Percentiles rank a stretch among this genome's conserved stretches.
Evolutionary conservation across 2,113 vertebrate species (phyloP).

Genomic region (Chunga burmeisteri): DNA sequence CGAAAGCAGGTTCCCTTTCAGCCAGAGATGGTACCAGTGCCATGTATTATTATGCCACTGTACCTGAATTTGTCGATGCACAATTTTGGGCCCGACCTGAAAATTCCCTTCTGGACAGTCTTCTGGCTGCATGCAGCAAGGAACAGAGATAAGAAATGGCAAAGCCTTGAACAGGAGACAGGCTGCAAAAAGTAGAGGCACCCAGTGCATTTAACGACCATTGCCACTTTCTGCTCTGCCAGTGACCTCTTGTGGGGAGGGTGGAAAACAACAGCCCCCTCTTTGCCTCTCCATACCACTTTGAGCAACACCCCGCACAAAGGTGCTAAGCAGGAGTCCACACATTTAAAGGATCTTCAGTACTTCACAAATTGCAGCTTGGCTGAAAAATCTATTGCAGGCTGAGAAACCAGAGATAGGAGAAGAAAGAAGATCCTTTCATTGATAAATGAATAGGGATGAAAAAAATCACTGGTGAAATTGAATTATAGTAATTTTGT

Average conservation of each 20-base stretch:
- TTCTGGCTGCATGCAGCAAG: not conserved
- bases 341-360: not conserved
- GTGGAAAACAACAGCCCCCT: not conserved
- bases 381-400: not conserved
- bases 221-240: not conserved
- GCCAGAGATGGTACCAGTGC: not conserved
- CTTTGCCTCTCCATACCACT: rapidly evolving
- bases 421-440: not conserved
- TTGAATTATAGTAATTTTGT: not conserved
- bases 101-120: not conserved
- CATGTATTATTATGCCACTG: not conserved
- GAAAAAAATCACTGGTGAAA: not conserved
- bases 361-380: not conserved
- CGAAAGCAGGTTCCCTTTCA: not conserved
- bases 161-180: not conserved
- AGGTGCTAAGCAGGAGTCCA: not conserved
- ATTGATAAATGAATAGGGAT: not conserved
- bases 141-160: not conserved
- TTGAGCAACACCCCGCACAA: not conserved
- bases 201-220: rapidly evolving
- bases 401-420: not conserved
- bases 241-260: conserved; percentile 5
- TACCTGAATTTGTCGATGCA: not conserved
- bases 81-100: not conserved
- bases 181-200: not conserved